phyloP scores from a whole-genome alignment of 2,888 invertebrate genomes.

The Tyria jacobaeae region DNA sequence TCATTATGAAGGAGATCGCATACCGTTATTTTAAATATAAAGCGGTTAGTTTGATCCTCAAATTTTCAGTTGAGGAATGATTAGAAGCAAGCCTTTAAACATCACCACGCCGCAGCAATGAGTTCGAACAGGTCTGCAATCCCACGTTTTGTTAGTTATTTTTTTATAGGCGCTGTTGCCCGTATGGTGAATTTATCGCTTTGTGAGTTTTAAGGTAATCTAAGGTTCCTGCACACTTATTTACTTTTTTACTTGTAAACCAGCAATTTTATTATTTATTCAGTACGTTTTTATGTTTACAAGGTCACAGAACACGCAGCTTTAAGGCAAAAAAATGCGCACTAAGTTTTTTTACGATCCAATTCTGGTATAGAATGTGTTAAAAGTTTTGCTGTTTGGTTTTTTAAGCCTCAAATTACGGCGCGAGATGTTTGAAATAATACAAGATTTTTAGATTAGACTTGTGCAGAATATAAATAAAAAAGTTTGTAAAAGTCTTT shows the following conservation, averaged over 20 bases:
- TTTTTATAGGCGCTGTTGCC: conserved; percentile 39
- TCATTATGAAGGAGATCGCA: too few species aligned
- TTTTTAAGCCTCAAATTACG: conserved; percentile 3
- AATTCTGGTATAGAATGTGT: conserved; percentile 18
- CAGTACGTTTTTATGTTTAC: conserved; percentile 10
- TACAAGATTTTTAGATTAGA: background rate
- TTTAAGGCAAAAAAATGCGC: conserved; percentile 5
- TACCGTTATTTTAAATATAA: too few species aligned
- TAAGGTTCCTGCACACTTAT: conserved; percentile 8
- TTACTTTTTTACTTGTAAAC: background rate
- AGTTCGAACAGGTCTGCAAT: conserved; percentile 22
- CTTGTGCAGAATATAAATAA: background rate
- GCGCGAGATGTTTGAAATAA: background rate
- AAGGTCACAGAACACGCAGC: conserved; percentile 5
- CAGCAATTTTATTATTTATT: conserved; percentile 15
- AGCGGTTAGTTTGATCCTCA: too few species aligned
- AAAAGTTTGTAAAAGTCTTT: background rate
- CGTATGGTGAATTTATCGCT: conserved; percentile 25
- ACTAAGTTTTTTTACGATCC: conserved; percentile 13
- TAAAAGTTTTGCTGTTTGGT: conserved; percentile 1
- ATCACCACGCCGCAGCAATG: conserved; percentile 1
- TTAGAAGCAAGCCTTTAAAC: too few species aligned
- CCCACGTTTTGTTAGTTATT: conserved; percentile 23
- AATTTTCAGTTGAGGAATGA: too few species aligned
- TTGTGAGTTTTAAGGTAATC: conserved; percentile 25